phyloP scores from a whole-genome alignment of 1,140 invertebrate genomes.

The Temnothorax curvispinosus region DNA sequence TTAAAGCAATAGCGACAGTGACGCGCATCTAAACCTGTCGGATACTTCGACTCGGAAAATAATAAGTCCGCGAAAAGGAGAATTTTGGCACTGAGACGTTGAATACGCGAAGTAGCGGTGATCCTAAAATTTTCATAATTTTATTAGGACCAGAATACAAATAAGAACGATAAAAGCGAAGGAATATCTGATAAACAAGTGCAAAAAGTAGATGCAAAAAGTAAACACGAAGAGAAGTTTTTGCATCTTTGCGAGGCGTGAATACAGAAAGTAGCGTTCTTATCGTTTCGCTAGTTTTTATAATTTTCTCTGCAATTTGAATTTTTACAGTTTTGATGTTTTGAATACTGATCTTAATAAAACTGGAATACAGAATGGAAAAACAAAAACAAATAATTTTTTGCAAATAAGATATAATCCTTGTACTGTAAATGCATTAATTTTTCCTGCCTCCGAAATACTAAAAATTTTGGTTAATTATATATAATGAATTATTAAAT shows the following conservation, averaged over 20 bases:
- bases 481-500: neutral
- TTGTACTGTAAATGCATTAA: neutral
- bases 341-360: neutral
- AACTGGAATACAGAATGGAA: neutral
- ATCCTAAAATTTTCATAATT: neutral
- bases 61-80: neutral
- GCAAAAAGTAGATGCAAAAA: neutral
- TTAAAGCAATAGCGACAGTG: neutral
- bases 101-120: neutral
- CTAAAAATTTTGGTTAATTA: neutral
- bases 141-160: neutral
- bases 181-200: neutral
- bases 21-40: too few relatives aligned
- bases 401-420: neutral
- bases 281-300: neutral
- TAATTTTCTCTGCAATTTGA: neutral
- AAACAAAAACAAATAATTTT: neutral
- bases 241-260: neutral
- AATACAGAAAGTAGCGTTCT: neutral
- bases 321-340: neutral
- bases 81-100: neutral
- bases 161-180: neutral
- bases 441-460: neutral
- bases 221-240: neutral
- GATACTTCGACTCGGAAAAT: neutral